These are phyloP conservation scores for Philonicus albiceps DNA, from an alignment of 2,888 invertebrate genomes.

Conservation along the genomic window DNA sequence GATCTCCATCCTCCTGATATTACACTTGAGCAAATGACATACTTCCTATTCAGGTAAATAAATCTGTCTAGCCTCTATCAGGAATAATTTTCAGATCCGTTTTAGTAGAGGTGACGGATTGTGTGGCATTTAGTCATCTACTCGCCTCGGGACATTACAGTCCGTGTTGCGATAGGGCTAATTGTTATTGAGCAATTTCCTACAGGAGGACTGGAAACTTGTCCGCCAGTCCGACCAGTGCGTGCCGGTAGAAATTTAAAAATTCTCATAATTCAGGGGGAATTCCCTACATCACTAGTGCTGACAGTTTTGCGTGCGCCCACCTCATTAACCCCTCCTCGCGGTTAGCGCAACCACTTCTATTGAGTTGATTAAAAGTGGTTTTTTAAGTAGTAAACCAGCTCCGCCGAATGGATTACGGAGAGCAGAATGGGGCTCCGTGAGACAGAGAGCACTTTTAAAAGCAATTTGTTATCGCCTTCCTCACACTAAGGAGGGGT, in stretches of 20 bases:
- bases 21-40: no score
- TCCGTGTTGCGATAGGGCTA: background rate
- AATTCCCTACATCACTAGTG: slow-evolving; percentile 3
- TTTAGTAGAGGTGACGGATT: background rate
- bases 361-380: slow-evolving; percentile 6
- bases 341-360: background rate
- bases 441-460: background rate
- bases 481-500: background rate
- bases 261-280: background rate
- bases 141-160: background rate
- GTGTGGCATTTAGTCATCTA: background rate
- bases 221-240: background rate
- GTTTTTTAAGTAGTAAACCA: background rate
- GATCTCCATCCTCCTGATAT: no score
- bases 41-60: background rate
- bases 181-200: background rate
- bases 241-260: background rate
- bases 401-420: background rate
- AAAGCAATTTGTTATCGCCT: background rate
- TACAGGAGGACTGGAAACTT: background rate
- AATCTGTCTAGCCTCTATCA: background rate
- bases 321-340: background rate
- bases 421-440: no score
- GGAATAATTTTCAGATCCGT: background rate
- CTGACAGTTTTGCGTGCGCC: slow-evolving; percentile 14